phyloP scores from a whole-genome alignment of 2,797 vertebrate genomes.

The Leuciscus waleckii region DNA sequence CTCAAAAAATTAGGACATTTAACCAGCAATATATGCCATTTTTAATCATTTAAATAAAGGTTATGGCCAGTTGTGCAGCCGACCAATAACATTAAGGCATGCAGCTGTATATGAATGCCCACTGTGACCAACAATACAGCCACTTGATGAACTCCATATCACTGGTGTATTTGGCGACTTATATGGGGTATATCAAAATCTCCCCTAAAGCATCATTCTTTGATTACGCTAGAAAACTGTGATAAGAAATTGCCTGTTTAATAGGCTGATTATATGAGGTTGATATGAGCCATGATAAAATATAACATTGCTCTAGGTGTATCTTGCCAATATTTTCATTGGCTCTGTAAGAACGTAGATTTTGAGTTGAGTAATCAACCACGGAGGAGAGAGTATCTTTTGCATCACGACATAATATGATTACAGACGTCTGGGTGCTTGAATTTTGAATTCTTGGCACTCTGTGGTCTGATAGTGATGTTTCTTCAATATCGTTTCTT shows the following conservation, averaged over 20 bases:
- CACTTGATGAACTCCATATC: neutral
- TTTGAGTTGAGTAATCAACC: constrained; percentile 37
- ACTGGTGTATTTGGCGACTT: neutral
- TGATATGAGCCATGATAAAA: constrained; percentile 35
- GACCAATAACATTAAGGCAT: neutral
- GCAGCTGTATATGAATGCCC: neutral
- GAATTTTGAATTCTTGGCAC: constrained; percentile 28
- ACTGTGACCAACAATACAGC: neutral
- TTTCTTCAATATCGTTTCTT: neutral
- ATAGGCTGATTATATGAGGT: constrained; percentile 38
- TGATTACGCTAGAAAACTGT: constrained; percentile 16
- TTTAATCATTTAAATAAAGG: neutral
- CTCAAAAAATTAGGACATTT: neutral
- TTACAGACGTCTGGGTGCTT: constrained; percentile 34
- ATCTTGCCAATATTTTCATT: constrained; percentile 38
- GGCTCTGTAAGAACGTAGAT: constrained; percentile 14
- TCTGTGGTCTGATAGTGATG: neutral
- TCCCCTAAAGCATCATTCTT: constrained; percentile 33
- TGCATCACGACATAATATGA: constrained; percentile 6
- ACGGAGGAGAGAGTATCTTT: constrained; percentile 1
- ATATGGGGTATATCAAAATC: constrained; percentile 16
- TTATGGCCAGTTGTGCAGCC: neutral
- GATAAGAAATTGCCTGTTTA: constrained; percentile 39
- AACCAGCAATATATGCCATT: neutral
- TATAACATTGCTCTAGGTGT: constrained; percentile 25